Percentiles rank a stretch among this genome's conserved stretches.
Conservation (phyloP, 1,140 invertebrate species). For the Drosophila quadrilineata region DNA sequence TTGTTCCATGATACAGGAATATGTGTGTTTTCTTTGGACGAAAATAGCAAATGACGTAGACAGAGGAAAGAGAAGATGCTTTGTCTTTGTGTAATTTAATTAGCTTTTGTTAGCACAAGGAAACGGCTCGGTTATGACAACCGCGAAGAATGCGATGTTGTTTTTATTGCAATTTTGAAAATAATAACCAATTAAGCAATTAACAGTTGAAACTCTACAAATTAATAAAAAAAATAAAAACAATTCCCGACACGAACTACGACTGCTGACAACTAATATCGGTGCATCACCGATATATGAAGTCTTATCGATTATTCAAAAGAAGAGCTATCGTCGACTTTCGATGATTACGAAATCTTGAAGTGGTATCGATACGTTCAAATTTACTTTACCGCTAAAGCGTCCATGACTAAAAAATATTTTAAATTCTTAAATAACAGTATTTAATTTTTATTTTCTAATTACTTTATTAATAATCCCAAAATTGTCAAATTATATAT, state of each 20-base stretch:
- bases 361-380: too few species aligned
- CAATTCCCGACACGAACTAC: constrained; percentile 68
- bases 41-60: constrained; percentile 78
- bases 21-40: constrained; percentile 48
- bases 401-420: not conserved
- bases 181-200: constrained; percentile 48
- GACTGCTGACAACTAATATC: constrained; percentile 58
- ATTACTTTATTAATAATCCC: too few species aligned
- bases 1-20: constrained; percentile 53
- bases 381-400: too few species aligned
- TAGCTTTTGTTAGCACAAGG: constrained; percentile 51
- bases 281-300: constrained; percentile 4
- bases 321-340: not conserved
- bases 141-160: constrained; percentile 27
- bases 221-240: constrained; percentile 72
- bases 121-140: constrained; percentile 50
- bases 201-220: constrained; percentile 42
- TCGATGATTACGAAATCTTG: not conserved
- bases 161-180: constrained; percentile 54
- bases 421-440: not conserved
- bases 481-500: too few species aligned
- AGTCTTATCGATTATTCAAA: not conserved
- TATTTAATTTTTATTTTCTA: too few species aligned
- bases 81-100: constrained; percentile 71
- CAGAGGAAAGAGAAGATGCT: constrained; percentile 38